A percentile compares a stretch with the other conserved stretches of the same genome.
These are phyloP conservation scores for Pangasius djambal DNA, from an alignment of 2,797 vertebrate species.

Conservation along the genomic window DNA sequence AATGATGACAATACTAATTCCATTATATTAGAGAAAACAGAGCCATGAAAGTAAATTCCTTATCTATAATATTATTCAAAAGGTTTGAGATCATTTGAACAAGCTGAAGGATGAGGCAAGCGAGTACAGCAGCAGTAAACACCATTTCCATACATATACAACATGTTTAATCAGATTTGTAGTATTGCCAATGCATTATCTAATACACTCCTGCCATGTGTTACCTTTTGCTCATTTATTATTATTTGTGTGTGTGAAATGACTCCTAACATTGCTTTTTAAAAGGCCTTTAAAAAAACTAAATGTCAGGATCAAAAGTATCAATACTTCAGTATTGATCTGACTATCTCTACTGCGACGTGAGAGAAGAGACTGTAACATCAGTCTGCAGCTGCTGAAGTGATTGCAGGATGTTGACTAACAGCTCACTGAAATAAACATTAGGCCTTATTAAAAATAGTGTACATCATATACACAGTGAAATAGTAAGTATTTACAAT, in stretches of 20 bases:
- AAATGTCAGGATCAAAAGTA: not conserved
- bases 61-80: not conserved
- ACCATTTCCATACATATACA: not conserved
- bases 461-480: not conserved
- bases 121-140: not conserved
- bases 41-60: not conserved
- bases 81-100: not conserved
- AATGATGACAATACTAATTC: not conserved
- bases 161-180: not conserved
- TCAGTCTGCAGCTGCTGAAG: not conserved
- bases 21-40: not conserved
- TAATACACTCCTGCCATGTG: not conserved
- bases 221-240: not conserved
- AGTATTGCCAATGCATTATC: not conserved
- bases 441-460: not conserved
- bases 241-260: slow-evolving; percentile 5
- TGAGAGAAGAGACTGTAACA: not conserved
- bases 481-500: not conserved
- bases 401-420: not conserved
- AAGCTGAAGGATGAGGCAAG: not conserved
- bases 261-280: not conserved
- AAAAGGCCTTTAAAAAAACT: not conserved
- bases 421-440: not conserved
- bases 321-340: not conserved
- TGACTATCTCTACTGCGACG: not conserved